phyloP scores from a whole-genome alignment of 2,113 vertebrate genomes.

The Bagarius yarrelli region DNA sequence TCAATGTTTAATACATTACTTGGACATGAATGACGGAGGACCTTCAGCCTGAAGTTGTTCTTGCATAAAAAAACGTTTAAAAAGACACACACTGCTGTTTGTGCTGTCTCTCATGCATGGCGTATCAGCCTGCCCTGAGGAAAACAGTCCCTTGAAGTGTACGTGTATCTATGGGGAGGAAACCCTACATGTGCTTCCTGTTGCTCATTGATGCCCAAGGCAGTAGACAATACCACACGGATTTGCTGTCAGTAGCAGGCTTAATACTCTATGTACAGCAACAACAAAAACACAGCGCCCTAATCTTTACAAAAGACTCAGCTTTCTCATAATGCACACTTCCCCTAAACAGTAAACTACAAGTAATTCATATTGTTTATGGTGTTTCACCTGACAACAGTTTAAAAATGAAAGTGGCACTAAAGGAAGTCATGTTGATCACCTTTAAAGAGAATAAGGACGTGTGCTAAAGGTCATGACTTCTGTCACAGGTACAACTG shows the following conservation, averaged over 20 bases:
- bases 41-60: not conserved
- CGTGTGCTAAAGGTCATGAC: not conserved
- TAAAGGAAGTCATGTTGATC: slow-evolving; percentile 1
- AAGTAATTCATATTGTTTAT: not conserved
- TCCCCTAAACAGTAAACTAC: not conserved
- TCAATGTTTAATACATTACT: not conserved
- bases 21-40: not conserved
- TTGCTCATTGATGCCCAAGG: slow-evolving; percentile 31
- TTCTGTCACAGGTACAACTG: not conserved
- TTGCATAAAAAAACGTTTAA: not conserved
- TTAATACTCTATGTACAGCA: slow-evolving; percentile 16
- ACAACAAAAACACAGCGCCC: not conserved
- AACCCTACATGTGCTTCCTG: slow-evolving; percentile 35
- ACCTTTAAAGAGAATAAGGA: not conserved
- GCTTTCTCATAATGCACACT: not conserved
- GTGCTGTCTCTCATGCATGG: not conserved
- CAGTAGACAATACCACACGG: not conserved
- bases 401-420: too few relatives aligned
- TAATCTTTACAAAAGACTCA: not conserved
- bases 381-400: not conserved
- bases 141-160: not conserved
- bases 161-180: not conserved
- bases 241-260: slow-evolving; percentile 16
- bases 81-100: too few relatives aligned
- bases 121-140: not conserved